Conservation (phyloP, 2,797 vertebrate species). For the Alauda arvensis region DNA sequence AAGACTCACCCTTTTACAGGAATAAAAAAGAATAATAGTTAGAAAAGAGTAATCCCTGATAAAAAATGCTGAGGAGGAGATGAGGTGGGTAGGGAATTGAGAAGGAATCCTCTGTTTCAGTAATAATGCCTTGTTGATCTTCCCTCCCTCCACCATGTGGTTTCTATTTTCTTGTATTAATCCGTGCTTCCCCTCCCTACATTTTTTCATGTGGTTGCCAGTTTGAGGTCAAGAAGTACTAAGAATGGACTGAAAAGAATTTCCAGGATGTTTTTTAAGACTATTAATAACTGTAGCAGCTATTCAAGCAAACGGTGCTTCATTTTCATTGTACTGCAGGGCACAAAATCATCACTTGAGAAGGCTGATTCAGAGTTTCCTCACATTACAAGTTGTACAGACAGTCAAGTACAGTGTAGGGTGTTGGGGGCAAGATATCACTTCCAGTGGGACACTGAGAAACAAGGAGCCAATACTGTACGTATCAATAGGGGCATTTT, state of each 20-base stretch:
- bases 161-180: slow-evolving; percentile 58
- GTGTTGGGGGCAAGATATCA: neutral
- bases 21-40: neutral
- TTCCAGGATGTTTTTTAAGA: slow-evolving; percentile 63
- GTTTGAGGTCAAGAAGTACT: slow-evolving; percentile 44
- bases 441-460: neutral
- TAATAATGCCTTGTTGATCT: slow-evolving; percentile 38
- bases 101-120: slow-evolving; percentile 15
- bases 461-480: neutral
- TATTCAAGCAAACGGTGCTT: slow-evolving; percentile 24
- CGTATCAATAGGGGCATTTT: neutral
- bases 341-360: neutral
- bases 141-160: slow-evolving; percentile 35
- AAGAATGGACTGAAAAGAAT: slow-evolving; percentile 58
- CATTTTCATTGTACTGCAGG: neutral
- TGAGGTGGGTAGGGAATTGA: neutral
- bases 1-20: neutral
- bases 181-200: slow-evolving; percentile 41
- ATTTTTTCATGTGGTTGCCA: slow-evolving; percentile 50
- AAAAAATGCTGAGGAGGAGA: slow-evolving; percentile 3
- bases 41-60: neutral
- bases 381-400: neutral
- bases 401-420: neutral
- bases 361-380: neutral
- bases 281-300: slow-evolving; percentile 53